Conservation (phyloP, 2,797 vertebrate species). For the Psittacula echo region DNA sequence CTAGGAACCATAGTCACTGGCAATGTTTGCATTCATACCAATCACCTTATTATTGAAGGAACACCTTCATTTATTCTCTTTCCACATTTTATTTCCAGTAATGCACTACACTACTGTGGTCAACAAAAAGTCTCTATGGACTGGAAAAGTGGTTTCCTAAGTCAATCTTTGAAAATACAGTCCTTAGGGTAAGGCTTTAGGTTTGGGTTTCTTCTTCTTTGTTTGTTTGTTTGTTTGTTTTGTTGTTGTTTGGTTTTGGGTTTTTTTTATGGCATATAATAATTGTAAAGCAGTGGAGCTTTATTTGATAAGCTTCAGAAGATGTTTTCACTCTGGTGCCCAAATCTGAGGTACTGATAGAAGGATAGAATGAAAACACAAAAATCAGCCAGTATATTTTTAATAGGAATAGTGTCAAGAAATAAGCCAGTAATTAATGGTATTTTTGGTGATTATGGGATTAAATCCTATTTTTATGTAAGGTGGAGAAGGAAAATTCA, state of each 20-base stretch:
- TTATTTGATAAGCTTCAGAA: not conserved
- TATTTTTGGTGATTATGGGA: slow-evolving; percentile 2
- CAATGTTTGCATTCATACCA: not conserved
- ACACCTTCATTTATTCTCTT: not conserved
- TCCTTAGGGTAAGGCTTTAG: not conserved
- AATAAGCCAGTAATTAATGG: slow-evolving; percentile 23
- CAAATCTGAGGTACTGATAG: not conserved
- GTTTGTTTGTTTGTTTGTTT: not conserved
- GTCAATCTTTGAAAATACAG: not conserved
- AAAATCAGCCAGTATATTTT: slow-evolving; percentile 7
- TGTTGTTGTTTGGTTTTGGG: rapidly evolving
- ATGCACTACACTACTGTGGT: not conserved
- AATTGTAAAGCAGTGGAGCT: not conserved
- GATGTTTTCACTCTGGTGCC: not conserved
- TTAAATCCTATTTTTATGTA: slow-evolving; percentile 47
- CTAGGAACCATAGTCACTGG: not conserved
- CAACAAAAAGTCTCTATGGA: not conserved
- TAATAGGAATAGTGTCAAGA: not conserved
- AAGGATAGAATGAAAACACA: slow-evolving; percentile 7
- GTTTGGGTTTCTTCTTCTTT: not conserved
- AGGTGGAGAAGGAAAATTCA: not conserved
- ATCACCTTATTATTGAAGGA: not conserved
- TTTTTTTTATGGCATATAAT: not conserved
- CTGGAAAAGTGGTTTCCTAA: not conserved
- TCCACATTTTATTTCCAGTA: not conserved